phyloP scores from a whole-genome alignment of 2,797 vertebrate species.

The Silurus lanzhouensis region DNA sequence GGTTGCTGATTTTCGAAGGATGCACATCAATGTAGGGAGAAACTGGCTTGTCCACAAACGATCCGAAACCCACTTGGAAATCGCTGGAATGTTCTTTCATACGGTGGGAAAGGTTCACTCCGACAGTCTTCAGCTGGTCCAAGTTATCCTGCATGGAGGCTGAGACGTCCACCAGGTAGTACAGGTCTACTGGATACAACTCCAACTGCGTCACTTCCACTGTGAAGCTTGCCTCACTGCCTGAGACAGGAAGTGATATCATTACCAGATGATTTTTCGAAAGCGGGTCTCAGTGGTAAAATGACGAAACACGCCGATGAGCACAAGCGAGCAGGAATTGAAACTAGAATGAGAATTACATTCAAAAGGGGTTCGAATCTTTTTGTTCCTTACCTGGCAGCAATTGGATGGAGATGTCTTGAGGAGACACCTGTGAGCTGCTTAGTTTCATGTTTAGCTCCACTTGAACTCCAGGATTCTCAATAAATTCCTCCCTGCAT shows the following conservation, averaged over 20 bases:
- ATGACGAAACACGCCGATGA: neutral
- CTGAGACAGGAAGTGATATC: slow-evolving; percentile 65
- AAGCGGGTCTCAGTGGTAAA: neutral
- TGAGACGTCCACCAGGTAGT: slow-evolving; percentile 96
- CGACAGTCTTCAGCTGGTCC: slow-evolving; percentile 90
- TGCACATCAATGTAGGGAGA: slow-evolving; percentile 96
- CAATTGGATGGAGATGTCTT: slow-evolving; percentile 82
- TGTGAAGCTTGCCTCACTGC: slow-evolving; percentile 83
- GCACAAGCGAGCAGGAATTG: neutral
- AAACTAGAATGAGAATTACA: neutral
- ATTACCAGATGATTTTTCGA: neutral
- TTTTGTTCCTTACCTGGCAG: slow-evolving; percentile 79
- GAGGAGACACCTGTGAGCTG: slow-evolving; percentile 87
- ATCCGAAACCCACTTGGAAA: slow-evolving; percentile 93
- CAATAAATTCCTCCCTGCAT: slow-evolving; percentile 82
- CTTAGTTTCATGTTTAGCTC: slow-evolving; percentile 74
- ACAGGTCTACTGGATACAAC: slow-evolving; percentile 94
- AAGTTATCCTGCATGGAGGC: slow-evolving; percentile 96
- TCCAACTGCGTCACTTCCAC: slow-evolving; percentile 86
- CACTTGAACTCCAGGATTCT: slow-evolving; percentile 79
- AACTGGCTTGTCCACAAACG: slow-evolving; percentile 98
- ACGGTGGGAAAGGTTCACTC: slow-evolving; percentile 87
- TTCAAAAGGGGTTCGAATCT: neutral
- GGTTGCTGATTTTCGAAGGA: slow-evolving; percentile 92
- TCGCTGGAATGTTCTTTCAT: slow-evolving; percentile 90